phyloP scores from a whole-genome alignment of 2,888 invertebrate species.

The Spilosoma lubricipeda region DNA sequence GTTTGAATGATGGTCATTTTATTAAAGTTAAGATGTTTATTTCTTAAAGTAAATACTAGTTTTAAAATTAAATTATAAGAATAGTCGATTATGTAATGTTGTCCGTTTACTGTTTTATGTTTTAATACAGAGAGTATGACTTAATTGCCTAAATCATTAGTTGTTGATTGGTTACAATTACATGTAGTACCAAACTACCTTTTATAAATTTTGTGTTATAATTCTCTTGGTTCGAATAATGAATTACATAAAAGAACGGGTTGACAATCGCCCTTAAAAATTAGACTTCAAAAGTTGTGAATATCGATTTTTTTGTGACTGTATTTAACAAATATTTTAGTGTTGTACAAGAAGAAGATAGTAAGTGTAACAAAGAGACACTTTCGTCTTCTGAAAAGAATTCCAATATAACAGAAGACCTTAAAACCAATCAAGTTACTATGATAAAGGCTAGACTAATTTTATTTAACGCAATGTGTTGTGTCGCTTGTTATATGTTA shows the following conservation, averaged over 20 bases:
- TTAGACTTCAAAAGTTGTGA: not conserved
- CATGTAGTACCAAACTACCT: not conserved
- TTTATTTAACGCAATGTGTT: conserved; percentile 26
- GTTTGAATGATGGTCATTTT: conserved; percentile 8
- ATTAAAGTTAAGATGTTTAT: conserved; percentile 17
- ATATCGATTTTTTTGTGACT: not conserved
- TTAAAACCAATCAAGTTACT: conserved; percentile 17
- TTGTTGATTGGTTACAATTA: conserved; percentile 20
- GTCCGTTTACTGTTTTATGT: conserved; percentile 5
- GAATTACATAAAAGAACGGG: not conserved
- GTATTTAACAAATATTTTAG: not conserved
- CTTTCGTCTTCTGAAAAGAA: not conserved
- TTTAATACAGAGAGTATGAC: conserved; percentile 38
- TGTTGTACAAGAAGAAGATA: not conserved
- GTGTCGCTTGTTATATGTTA: conserved; percentile 1
- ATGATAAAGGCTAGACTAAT: conserved; percentile 17
- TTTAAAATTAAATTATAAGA: conserved; percentile 10
- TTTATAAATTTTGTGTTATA: not conserved
- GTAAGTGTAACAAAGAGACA: not conserved
- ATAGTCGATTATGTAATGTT: conserved; percentile 6
- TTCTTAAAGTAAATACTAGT: not conserved
- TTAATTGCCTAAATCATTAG: conserved; percentile 19
- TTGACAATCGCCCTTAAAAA: not conserved
- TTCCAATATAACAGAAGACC: not conserved
- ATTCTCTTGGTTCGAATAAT: not conserved